These are phyloP conservation scores for Drosophila pseudotakahashii DNA, from an alignment of 2,888 invertebrate genomes.

Conservation along the genomic window DNA sequence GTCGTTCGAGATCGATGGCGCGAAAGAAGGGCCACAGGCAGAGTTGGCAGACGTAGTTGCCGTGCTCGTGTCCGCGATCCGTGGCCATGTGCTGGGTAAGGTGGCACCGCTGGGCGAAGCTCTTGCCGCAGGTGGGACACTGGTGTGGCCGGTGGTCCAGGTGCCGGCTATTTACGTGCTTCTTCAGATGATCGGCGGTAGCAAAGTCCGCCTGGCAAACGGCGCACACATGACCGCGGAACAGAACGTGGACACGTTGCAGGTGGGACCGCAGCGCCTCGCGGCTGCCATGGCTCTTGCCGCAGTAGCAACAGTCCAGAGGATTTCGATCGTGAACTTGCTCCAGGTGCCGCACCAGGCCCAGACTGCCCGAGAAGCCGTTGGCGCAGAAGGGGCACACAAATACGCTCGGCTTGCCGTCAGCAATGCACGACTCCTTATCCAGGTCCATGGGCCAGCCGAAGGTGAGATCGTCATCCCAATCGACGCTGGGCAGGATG, in stretches of 20 bases:
- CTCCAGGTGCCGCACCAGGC: slow-evolving; percentile 57
- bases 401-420: slow-evolving; percentile 55
- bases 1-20: slow-evolving; percentile 50
- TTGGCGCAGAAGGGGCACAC: slow-evolving; percentile 65
- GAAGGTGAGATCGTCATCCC: slow-evolving; percentile 68
- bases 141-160: slow-evolving; percentile 31
- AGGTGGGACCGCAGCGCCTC: slow-evolving; percentile 58
- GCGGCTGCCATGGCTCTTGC: slow-evolving; percentile 51
- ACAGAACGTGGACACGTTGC: slow-evolving; percentile 60
- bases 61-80: slow-evolving; percentile 41
- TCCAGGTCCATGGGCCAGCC: slow-evolving; percentile 67
- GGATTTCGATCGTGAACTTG: slow-evolving; percentile 48
- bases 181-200: slow-evolving; percentile 62
- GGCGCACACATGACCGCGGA: slow-evolving; percentile 55
- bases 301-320: slow-evolving; percentile 61
- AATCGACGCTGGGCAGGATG: slow-evolving; percentile 61
- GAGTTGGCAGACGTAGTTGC: slow-evolving; percentile 32
- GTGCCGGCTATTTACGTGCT: slow-evolving; percentile 55
- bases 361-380: slow-evolving; percentile 62
- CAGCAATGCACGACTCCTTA: slow-evolving; percentile 64
- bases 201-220: slow-evolving; percentile 62
- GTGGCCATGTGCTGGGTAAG: slow-evolving; percentile 52
- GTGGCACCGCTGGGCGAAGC: slow-evolving; percentile 57
- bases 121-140: slow-evolving; percentile 56
- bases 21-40: slow-evolving; percentile 63